These are phyloP conservation scores for Sebastes steindachneri DNA, from an alignment of 2,797 vertebrate species.

Conservation along the genomic window DNA sequence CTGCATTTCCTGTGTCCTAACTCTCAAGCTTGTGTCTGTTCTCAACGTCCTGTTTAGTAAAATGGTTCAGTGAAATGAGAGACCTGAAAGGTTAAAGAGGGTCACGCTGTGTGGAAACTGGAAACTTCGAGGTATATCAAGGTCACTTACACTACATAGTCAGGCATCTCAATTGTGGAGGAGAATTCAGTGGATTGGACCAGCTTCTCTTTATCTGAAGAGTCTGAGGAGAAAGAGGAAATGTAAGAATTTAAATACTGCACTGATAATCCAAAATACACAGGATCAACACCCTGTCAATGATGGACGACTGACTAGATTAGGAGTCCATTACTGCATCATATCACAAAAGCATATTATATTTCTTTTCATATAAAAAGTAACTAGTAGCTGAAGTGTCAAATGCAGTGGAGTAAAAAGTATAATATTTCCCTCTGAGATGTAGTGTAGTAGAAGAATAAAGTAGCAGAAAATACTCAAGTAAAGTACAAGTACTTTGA, in stretches of 20 bases:
- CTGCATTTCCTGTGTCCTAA: background rate
- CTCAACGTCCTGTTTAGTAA: background rate
- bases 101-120: background rate
- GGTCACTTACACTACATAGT: slow-evolving; percentile 89
- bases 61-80: background rate
- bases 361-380: no score
- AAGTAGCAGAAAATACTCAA: no score
- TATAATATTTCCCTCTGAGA: no score
- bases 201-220: slow-evolving; percentile 79
- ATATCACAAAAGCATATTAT: no score
- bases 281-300: background rate
- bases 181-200: slow-evolving; percentile 81
- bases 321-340: no score
- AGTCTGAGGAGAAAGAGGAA: slow-evolving; percentile 75
- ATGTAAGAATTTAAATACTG: background rate
- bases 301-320: background rate
- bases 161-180: slow-evolving; percentile 83
- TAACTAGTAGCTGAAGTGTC: no score
- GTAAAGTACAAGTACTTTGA: no score
- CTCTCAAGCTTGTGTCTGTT: background rate
- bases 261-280: background rate
- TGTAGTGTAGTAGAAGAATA: no score
- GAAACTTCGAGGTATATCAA: background rate
- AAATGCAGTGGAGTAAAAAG: no score
- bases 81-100: background rate